Conservation (phyloP, 2,113 vertebrate genomes). For the Ciconia stormi region DNA sequence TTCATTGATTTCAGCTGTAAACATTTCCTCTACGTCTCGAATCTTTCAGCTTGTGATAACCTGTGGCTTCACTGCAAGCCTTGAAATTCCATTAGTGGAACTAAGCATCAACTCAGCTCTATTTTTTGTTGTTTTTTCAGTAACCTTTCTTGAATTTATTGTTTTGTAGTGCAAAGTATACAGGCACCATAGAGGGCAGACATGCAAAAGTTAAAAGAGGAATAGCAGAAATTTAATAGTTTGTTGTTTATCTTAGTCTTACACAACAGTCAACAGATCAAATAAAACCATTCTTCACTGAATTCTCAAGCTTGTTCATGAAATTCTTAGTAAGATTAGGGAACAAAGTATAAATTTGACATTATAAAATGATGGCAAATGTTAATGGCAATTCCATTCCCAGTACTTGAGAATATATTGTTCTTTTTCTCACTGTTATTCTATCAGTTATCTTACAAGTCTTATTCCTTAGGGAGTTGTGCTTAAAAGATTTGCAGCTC, state of each 20-base stretch:
- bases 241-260: neutral
- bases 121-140: neutral
- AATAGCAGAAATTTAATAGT: neutral
- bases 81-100: neutral
- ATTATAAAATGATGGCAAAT: neutral
- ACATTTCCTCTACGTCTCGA: neutral
- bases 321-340: neutral
- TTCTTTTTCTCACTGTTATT: constrained; percentile 1
- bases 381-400: neutral
- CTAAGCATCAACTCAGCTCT: neutral
- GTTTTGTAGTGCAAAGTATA: neutral
- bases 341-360: neutral
- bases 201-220: neutral
- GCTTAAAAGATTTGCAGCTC: neutral
- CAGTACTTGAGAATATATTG: neutral
- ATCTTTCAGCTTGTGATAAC: neutral
- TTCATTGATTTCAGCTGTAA: neutral
- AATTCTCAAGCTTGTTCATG: neutral
- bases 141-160: neutral
- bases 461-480: neutral
- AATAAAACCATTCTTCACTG: neutral
- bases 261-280: neutral
- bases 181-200: neutral
- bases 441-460: neutral
- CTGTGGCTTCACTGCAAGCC: neutral